Evolutionary conservation across 2,113 vertebrate genomes (phyloP).

Genomic region (Myocastor coypus): DNA sequence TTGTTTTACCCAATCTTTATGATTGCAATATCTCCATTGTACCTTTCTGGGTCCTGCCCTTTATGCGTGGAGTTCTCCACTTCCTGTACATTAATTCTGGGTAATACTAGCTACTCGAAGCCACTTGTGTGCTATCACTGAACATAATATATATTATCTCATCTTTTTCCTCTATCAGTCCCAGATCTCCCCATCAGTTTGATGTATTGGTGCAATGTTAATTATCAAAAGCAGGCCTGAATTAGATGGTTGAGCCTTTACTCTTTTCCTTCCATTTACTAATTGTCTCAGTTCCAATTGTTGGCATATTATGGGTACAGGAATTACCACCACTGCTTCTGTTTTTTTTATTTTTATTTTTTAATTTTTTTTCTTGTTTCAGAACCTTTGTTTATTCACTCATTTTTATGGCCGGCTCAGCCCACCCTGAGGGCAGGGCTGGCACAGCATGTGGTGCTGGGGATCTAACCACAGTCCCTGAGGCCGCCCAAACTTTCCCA

Average conservation of each 20-base stretch:
- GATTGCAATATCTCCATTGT: not conserved
- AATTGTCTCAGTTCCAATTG: slow-evolving; percentile 32
- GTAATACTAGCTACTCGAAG: slow-evolving; percentile 21
- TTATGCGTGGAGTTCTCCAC: not conserved
- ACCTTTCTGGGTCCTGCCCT: not conserved
- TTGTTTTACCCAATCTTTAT: slow-evolving; percentile 30
- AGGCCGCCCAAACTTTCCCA: too few relatives aligned
- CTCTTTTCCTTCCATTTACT: slow-evolving; percentile 47
- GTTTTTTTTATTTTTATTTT: too few relatives aligned
- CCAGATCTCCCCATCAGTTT: slow-evolving; percentile 31
- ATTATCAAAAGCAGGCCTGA: slow-evolving; percentile 66
- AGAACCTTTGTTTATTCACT: too few relatives aligned
- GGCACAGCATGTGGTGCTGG: too few relatives aligned
- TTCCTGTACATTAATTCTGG: slow-evolving; percentile 51
- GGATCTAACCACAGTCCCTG: too few relatives aligned
- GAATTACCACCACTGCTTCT: slow-evolving; percentile 41
- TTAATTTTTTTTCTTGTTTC: too few relatives aligned
- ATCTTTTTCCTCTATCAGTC: not conserved
- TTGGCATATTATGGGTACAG: slow-evolving; percentile 28
- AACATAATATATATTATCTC: not conserved
- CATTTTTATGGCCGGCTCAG: too few relatives aligned
- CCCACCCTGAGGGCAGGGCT: too few relatives aligned
- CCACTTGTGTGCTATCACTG: slow-evolving; percentile 24
- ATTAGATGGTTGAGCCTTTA: slow-evolving; percentile 51
- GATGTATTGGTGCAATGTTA: slow-evolving; percentile 57